Conservation (phyloP, 2,888 invertebrate genomes). For the Julus scanicus region DNA sequence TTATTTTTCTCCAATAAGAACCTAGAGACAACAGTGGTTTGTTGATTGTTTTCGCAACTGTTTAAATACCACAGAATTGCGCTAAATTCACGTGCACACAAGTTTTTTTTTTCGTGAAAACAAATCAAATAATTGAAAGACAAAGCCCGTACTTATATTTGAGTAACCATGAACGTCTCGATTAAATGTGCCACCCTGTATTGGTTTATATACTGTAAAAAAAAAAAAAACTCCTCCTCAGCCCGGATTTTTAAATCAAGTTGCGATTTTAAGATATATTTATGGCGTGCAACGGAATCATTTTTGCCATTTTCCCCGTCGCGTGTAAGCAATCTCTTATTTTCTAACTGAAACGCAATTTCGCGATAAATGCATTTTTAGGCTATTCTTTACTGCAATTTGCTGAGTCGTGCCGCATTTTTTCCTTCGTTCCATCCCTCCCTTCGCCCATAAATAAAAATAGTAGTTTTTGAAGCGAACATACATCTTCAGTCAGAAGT, state of each 20-base stretch:
- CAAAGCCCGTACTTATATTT: no score
- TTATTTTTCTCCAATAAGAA: no score
- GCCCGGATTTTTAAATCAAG: background rate
- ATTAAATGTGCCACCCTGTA: no score
- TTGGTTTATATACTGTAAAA: background rate
- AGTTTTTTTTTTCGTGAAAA: no score
- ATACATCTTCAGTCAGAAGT: background rate
- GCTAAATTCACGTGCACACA: no score
- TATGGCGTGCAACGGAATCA: background rate
- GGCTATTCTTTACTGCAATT: background rate
- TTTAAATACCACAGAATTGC: no score
- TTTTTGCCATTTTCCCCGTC: background rate
- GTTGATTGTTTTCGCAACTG: no score
- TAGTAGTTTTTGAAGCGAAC: background rate
- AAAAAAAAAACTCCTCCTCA: background rate
- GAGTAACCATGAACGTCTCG: no score
- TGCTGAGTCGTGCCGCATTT: background rate
- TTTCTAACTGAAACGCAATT: background rate
- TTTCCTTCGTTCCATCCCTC: background rate
- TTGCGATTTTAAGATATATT: background rate
- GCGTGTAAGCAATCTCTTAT: background rate
- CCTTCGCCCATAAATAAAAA: background rate
- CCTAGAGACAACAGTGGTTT: no score
- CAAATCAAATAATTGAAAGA: no score
- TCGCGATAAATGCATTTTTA: background rate